Evolutionary conservation across 1,140 invertebrate species (phyloP).

Genomic region (Formica exsecta): DNA sequence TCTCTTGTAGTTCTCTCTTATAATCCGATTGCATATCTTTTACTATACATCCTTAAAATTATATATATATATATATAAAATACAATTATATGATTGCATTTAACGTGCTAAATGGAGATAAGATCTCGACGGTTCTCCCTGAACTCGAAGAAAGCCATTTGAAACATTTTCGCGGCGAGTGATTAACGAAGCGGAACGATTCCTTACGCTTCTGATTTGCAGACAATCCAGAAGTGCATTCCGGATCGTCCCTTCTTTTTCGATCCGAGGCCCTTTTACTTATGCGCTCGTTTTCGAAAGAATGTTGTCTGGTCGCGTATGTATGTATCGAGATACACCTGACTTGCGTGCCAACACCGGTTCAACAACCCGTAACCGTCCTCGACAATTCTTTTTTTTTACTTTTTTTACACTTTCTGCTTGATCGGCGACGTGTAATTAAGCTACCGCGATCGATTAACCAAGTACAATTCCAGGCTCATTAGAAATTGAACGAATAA

Average conservation of each 20-base stretch:
- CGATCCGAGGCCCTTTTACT: slow-evolving; percentile 61
- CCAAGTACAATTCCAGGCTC: slow-evolving; percentile 2
- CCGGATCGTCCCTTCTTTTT: slow-evolving; percentile 34
- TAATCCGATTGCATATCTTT: neutral
- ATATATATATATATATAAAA: too few relatives aligned
- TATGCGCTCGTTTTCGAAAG: slow-evolving; percentile 69
- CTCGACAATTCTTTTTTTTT: slow-evolving; percentile 28
- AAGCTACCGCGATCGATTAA: slow-evolving; percentile 62
- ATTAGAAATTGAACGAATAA: slow-evolving; percentile 25
- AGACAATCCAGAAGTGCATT: slow-evolving; percentile 52
- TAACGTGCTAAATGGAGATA: neutral
- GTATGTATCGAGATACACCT: slow-evolving; percentile 56
- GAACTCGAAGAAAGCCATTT: too few relatives aligned
- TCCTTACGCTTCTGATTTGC: slow-evolving; percentile 41
- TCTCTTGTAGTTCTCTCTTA: neutral
- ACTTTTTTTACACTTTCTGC: slow-evolving; percentile 26
- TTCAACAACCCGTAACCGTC: slow-evolving; percentile 63
- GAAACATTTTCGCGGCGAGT: slow-evolving; percentile 6
- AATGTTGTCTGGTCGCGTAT: slow-evolving; percentile 60
- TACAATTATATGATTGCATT: neutral
- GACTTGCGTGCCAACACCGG: slow-evolving; percentile 69
- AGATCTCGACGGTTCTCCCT: neutral
- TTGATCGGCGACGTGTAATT: slow-evolving; percentile 43
- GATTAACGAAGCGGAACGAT: slow-evolving; percentile 47
- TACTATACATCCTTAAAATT: too few relatives aligned